Evolutionary conservation across 1,140 invertebrate species (phyloP).

Genomic region (Acromyrmex heyeri): DNA sequence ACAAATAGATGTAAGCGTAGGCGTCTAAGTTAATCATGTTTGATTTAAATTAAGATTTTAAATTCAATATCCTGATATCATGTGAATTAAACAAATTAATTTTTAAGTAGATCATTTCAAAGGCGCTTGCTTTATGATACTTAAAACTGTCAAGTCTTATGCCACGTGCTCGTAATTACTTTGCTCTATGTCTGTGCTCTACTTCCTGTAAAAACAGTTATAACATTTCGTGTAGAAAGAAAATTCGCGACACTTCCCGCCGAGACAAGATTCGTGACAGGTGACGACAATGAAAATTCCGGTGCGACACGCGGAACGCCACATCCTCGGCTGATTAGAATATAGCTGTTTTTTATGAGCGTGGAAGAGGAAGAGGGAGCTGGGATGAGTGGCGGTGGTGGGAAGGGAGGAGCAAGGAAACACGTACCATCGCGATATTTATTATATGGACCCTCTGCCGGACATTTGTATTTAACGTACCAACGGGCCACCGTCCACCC

Average conservation of each 20-base stretch:
- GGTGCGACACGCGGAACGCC: constrained; percentile 68
- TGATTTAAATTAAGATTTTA: constrained; percentile 2
- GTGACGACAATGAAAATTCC: constrained; percentile 1
- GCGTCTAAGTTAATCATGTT: not conserved
- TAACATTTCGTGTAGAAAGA: not conserved
- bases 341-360: constrained; percentile 87
- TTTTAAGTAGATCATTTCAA: not conserved
- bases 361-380: constrained; percentile 87
- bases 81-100: not conserved
- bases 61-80: not conserved
- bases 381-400: constrained; percentile 65
- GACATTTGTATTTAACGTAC: constrained; percentile 86
- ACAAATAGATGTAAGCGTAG: no score
- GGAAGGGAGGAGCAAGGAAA: constrained; percentile 73
- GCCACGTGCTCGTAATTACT: constrained; percentile 1
- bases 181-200: not conserved
- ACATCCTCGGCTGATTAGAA: constrained; percentile 85
- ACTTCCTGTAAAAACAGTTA: not conserved
- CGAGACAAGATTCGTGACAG: not conserved
- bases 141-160: constrained; percentile 12
- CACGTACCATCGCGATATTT: constrained; percentile 83
- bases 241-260: not conserved
- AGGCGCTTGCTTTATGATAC: not conserved
- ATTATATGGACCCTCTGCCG: constrained; percentile 85
- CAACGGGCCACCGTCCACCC: constrained; percentile 46